Conservation (phyloP, 2,888 invertebrate species). For the Lathronympha strigana region DNA sequence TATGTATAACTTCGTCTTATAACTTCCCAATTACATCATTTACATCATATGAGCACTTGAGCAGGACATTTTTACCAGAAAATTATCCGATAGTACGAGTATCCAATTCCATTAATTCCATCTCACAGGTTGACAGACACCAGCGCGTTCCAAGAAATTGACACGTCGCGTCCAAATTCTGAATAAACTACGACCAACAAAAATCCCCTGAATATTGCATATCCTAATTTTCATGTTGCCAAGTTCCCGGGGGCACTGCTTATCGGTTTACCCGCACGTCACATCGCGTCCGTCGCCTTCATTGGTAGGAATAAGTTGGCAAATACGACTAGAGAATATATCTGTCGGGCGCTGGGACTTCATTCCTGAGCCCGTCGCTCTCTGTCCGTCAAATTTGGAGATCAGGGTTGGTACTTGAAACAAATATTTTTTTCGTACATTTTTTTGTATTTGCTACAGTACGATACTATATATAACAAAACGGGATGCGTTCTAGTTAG, state of each 20-base stretch:
- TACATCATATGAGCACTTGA: background rate
- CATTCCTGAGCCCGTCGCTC: constrained; percentile 69
- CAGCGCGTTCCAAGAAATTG: constrained; percentile 20
- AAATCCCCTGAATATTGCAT: constrained; percentile 40
- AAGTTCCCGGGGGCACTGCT: constrained; percentile 45
- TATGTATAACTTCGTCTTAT: too few relatives aligned
- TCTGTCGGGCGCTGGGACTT: constrained; percentile 61
- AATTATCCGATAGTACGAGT: background rate
- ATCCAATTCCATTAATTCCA: constrained; percentile 11
- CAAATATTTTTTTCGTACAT: constrained; percentile 2
- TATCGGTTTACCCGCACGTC: constrained; percentile 43
- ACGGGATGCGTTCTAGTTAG: too few relatives aligned
- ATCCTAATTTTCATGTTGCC: constrained; percentile 40
- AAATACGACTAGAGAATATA: constrained; percentile 60
- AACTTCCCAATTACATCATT: too few relatives aligned
- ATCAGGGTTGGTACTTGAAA: constrained; percentile 61
- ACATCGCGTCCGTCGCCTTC: constrained; percentile 55
- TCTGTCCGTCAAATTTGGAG: constrained; percentile 68
- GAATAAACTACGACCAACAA: constrained; percentile 40
- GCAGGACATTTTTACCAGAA: background rate
- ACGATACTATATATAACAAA: too few relatives aligned
- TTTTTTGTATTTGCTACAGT: background rate
- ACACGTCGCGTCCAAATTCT: constrained; percentile 44
- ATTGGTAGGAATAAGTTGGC: constrained; percentile 63
- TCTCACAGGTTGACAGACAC: constrained; percentile 9